Conservation (phyloP, 2,797 vertebrate species). For the Oreochromis mossambicus region DNA sequence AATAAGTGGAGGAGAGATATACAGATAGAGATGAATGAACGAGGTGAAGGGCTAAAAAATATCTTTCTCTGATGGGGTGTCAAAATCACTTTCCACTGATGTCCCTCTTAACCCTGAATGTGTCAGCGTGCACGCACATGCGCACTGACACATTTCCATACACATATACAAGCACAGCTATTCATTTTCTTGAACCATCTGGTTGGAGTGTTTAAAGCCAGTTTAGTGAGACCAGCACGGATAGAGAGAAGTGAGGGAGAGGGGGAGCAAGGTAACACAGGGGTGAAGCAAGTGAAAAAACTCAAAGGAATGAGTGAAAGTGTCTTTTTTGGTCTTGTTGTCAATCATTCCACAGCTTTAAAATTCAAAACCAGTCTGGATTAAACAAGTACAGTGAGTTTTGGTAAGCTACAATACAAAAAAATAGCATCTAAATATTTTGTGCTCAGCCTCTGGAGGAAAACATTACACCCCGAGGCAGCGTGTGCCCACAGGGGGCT, state of each 20-base stretch:
- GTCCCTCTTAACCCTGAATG: conserved; percentile 58
- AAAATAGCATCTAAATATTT: background rate
- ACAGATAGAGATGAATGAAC: conserved; percentile 47
- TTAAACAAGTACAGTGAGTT: background rate
- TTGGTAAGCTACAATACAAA: background rate
- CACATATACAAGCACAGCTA: background rate
- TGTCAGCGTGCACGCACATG: conserved; percentile 4
- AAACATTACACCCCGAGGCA: background rate
- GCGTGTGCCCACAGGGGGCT: background rate
- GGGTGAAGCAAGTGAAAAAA: conserved; percentile 13
- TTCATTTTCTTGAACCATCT: conserved; percentile 52
- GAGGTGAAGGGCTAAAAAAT: conserved; percentile 51
- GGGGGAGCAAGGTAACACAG: conserved; percentile 2
- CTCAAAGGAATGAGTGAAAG: conserved; percentile 1
- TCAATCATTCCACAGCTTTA: background rate
- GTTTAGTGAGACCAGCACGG: conserved; percentile 28
- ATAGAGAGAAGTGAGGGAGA: conserved; percentile 6
- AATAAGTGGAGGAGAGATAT: conserved; percentile 26
- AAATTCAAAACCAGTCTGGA: background rate
- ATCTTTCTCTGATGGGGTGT: conserved; percentile 38
- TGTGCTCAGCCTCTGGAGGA: background rate
- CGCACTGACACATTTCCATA: background rate
- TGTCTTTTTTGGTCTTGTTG: background rate
- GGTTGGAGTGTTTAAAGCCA: conserved; percentile 48
- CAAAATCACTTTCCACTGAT: conserved; percentile 59